Conservation (phyloP, 2,888 invertebrate species). For the Pollenia angustigena region DNA sequence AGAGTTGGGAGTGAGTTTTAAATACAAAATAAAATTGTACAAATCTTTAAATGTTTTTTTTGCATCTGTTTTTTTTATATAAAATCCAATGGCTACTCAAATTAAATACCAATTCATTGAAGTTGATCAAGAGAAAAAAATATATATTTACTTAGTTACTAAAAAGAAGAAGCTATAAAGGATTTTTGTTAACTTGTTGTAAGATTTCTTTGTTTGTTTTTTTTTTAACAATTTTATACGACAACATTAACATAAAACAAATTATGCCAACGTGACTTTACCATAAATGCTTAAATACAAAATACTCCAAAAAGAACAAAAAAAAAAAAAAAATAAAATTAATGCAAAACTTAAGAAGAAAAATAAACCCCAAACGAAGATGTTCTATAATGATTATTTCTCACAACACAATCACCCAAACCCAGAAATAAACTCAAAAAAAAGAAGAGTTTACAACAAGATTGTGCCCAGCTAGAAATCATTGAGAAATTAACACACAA, state of each 20-base stretch:
- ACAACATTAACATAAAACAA: constrained; percentile 84
- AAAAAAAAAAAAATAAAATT: constrained; percentile 1
- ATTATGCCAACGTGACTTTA: constrained; percentile 85
- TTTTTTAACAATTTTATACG: constrained; percentile 64
- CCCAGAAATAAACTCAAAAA: not conserved
- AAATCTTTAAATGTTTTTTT: constrained; percentile 65
- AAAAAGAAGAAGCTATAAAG: constrained; percentile 67
- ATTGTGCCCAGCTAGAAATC: constrained; percentile 53
- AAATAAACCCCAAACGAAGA: constrained; percentile 51
- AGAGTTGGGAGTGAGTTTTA: not conserved
- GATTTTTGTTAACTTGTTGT: constrained; percentile 64
- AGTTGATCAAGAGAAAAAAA: constrained; percentile 66
- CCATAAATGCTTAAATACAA: constrained; percentile 82
- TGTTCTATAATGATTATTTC: constrained; percentile 72
- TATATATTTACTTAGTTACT: not conserved
- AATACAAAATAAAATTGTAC: constrained; percentile 51
- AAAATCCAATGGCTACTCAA: constrained; percentile 78
- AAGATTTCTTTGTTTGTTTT: constrained; percentile 53
- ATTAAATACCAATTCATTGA: constrained; percentile 84
- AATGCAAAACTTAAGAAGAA: constrained; percentile 31
- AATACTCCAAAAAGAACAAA: constrained; percentile 43
- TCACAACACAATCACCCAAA: constrained; percentile 33
- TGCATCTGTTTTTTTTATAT: constrained; percentile 3
- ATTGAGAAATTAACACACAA: constrained; percentile 72
- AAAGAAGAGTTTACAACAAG: constrained; percentile 45